Base-by-base conservation (phyloP, 2,113 vertebrate genomes). In the human region DNA sequence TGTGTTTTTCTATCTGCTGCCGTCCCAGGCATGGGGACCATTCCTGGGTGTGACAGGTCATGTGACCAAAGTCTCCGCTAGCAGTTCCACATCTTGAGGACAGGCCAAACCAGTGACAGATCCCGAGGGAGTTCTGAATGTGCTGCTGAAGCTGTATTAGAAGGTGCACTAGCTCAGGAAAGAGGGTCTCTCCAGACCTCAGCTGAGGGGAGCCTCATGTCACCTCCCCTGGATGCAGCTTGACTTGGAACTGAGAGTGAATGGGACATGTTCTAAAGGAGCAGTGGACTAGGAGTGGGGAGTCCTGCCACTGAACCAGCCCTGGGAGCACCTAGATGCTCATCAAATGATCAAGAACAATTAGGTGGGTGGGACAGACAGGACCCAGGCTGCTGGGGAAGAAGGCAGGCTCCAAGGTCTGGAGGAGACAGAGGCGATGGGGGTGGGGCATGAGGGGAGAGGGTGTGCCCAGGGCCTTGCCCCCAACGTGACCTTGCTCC, bases 371-470 rank as follows among this genome's bases (percentile, higher is more conserved):
- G 16, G 45, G 23, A 17, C 12, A 38, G 57, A 92, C 1, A 2
- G n/a, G 40, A 0, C 38, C 0, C 1, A 0, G 25, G 50, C 40
- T 79, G 32, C 64, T 3, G 17, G 80, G 55, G 50, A 35, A 11
- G 38, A 59, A 57, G 48, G 80, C 10, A 50, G 55, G 52, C 10
- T 38, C 16, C 1, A 0, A 25, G 40, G 64, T 50, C 73, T 25
- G 9, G 75, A 32, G 59, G 61, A 27, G 48, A 43, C 61, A 32
- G 66, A 57, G 52, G 48, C 6, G 59, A 23, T 5, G 13, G 35
- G 52, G 35, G 25, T 16, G 3, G 48, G 30, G 11, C 0, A 0
- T 72, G 27, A 50, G 64, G 40, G 38, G 45, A 38, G 23, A 91
- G 72, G 64, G 30, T 27, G 6, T 76, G 73, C 55, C 57, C 85